phyloP scores from a whole-genome alignment of 2,888 invertebrate species.

The Agriopis marginaria region DNA sequence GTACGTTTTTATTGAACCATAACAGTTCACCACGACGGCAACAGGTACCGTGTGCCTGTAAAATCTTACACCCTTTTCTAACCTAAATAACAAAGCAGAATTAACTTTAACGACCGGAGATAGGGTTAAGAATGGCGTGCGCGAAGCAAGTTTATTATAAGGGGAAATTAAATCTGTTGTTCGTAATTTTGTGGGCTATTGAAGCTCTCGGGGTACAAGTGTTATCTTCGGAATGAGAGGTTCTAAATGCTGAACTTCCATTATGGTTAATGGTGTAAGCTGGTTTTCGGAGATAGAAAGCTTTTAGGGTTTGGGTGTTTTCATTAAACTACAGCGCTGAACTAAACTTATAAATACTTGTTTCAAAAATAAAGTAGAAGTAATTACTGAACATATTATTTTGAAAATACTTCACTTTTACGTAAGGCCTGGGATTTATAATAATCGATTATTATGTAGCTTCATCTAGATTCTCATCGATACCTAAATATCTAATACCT shows the following conservation, averaged over 20 bases:
- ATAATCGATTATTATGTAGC: too few species aligned
- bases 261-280: constrained; percentile 43
- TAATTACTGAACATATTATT: neutral
- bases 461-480: too few species aligned
- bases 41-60: constrained; percentile 70
- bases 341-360: constrained; percentile 7
- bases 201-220: constrained; percentile 49
- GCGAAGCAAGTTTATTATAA: constrained; percentile 55
- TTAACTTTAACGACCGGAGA: constrained; percentile 42
- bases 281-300: constrained; percentile 35
- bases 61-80: constrained; percentile 55
- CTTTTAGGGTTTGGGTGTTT: constrained; percentile 17
- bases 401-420: neutral
- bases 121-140: constrained; percentile 44
- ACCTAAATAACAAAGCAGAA: constrained; percentile 48
- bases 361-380: neutral
- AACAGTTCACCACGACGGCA: constrained; percentile 65
- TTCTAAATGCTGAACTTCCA: constrained; percentile 48
- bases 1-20: constrained; percentile 75
- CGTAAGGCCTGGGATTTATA: neutral
- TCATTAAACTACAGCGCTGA: constrained; percentile 17
- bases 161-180: constrained; percentile 70
- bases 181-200: constrained; percentile 61
- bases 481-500: too few species aligned
- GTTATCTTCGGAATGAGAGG: constrained; percentile 53